A percentile compares a stretch with the other conserved stretches of the same genome.
Conservation (phyloP, 2,113 vertebrate genomes). For the human (Homo sapiens) region GRCh38 chr9:104091501-104092000, state of each 20-base stretch:
- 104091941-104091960: neutral
- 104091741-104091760: neutral
- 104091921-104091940: neutral
- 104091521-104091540: no score
- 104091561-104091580: neutral
- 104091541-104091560: neutral
- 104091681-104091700: neutral
- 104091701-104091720: neutral
- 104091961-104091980: neutral
- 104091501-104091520: no score
- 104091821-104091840: neutral
- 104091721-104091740: neutral
- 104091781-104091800: neutral
- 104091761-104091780: neutral
- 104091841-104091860: neutral
- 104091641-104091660: constrained; percentile 6
- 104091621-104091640: neutral
- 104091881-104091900: neutral
- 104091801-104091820: neutral
- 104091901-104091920: neutral
- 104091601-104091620: neutral
- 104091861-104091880: neutral
- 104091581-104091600: neutral
- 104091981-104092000: neutral
- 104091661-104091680: neutral